phyloP scores from a whole-genome alignment of 1,140 invertebrate species.

The Battus philenor region DNA sequence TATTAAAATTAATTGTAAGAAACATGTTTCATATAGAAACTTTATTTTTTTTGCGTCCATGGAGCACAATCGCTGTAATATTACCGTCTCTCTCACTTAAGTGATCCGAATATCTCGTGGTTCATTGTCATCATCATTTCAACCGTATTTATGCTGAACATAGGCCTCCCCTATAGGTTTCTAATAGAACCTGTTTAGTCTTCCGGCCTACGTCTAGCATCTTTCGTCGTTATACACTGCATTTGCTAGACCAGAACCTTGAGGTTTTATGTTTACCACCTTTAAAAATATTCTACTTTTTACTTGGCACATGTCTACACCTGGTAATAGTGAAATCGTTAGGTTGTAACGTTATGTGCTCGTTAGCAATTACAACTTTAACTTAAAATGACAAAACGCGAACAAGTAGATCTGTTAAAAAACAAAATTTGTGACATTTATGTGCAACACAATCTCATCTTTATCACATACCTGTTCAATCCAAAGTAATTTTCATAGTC shows the following conservation, averaged over 20 bases:
- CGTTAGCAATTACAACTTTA: not conserved
- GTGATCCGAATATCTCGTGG: not conserved
- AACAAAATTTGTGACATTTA: not conserved
- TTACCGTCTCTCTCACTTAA: not conserved
- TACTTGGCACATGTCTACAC: too few species aligned
- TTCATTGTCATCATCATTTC: too few species aligned
- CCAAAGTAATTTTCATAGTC: conserved; percentile 21
- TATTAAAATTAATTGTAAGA: too few species aligned
- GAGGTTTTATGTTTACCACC: too few species aligned
- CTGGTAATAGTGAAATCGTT: too few species aligned
- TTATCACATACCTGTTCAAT: conserved; percentile 13
- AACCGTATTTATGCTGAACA: too few species aligned
- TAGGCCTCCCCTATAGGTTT: too few species aligned
- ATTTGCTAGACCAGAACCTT: too few species aligned
- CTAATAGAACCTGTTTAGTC: too few species aligned
- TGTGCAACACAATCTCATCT: not conserved
- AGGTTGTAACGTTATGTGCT: not conserved
- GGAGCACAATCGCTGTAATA: not conserved
- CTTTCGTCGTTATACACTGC: too few species aligned
- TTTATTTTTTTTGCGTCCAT: not conserved
- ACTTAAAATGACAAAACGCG: not conserved
- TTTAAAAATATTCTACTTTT: too few species aligned
- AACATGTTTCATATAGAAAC: not conserved
- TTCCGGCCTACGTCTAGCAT: too few species aligned
- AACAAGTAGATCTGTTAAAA: not conserved